Conservation (phyloP, 2,888 invertebrate species). For the Julus scanicus region DNA sequence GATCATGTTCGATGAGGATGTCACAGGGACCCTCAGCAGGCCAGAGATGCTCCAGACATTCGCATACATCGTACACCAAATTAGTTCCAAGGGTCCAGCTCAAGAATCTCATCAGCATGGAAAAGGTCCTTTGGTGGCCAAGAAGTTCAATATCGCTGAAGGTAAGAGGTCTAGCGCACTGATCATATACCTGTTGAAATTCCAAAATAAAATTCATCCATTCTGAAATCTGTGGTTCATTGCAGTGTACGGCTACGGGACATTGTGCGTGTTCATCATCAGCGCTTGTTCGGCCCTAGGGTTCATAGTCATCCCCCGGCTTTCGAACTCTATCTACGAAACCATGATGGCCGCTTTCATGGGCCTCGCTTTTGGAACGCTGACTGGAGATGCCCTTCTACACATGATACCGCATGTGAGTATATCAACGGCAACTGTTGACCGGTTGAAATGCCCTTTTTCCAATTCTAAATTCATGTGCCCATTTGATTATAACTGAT, state of each 20-base stretch:
- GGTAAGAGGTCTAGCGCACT: neutral
- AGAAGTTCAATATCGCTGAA: neutral
- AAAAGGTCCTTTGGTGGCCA: neutral
- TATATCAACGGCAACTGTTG: no score
- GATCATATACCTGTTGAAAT: neutral
- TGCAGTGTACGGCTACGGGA: slow-evolving; percentile 63
- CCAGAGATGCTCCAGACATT: neutral
- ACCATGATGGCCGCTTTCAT: slow-evolving; percentile 66
- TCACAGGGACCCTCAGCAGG: neutral
- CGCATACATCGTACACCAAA: slow-evolving; percentile 8
- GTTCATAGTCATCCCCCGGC: slow-evolving; percentile 64
- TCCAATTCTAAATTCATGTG: neutral
- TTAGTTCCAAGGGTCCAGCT: neutral
- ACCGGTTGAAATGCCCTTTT: no score
- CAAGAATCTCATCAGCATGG: neutral
- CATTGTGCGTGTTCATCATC: slow-evolving; percentile 66
- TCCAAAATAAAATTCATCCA: neutral
- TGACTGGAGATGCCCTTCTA: slow-evolving; percentile 67
- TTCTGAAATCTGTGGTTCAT: neutral
- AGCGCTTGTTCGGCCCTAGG: slow-evolving; percentile 66
- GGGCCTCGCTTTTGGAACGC: slow-evolving; percentile 68
- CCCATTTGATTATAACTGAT: neutral
- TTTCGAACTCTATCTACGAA: slow-evolving; percentile 62
- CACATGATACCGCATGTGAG: slow-evolving; percentile 68
- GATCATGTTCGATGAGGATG: neutral